Evolutionary conservation across 2,797 vertebrate genomes (phyloP).

Genomic region (Smutsia gigantea): DNA sequence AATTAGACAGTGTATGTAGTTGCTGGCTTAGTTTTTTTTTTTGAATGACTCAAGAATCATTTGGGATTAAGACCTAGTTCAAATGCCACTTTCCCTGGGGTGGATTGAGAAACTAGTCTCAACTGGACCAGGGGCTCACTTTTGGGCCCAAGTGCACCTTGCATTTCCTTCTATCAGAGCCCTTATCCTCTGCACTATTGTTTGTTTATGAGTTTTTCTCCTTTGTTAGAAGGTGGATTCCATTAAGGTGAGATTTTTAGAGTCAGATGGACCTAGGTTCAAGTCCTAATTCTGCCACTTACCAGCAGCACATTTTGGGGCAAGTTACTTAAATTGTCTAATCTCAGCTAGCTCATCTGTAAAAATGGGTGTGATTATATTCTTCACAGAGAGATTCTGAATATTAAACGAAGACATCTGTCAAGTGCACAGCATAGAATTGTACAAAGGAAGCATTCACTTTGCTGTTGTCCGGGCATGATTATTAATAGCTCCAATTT

Average conservation of each 20-base stretch:
- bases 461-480: not conserved
- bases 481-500: conserved; percentile 33
- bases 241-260: not conserved
- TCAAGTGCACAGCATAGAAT: not conserved
- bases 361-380: not conserved
- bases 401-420: not conserved
- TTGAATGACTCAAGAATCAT: not conserved
- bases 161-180: not conserved
- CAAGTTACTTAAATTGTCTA: not conserved
- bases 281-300: not conserved
- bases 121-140: not conserved
- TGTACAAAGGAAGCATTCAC: not conserved
- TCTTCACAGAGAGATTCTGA: not conserved
- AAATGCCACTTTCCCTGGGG: not conserved
- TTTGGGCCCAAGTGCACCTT: not conserved
- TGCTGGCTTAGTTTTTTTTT: conserved; percentile 59
- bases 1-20: not conserved
- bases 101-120: not conserved
- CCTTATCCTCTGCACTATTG: not conserved
- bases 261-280: not conserved
- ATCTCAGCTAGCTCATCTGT: not conserved
- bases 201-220: not conserved
- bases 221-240: not conserved
- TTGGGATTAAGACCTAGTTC: not conserved
- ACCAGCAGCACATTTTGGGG: not conserved